These are phyloP conservation scores for Apantesis nais DNA, from an alignment of 2,888 invertebrate species.

Conservation along the genomic window DNA sequence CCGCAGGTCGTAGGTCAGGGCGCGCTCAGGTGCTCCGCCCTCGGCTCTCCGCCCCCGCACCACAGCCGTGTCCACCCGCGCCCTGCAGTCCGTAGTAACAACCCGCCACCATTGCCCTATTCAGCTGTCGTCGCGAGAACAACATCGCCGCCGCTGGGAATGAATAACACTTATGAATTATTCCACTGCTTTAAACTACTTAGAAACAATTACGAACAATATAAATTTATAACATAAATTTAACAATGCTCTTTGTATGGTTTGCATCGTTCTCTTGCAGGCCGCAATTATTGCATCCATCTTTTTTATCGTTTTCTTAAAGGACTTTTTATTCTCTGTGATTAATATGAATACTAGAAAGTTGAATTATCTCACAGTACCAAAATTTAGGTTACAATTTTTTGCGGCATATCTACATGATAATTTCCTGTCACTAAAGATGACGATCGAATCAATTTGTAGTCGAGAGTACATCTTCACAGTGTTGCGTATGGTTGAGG, in stretches of 20 bases:
- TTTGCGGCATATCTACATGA: constrained; percentile 60
- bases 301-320: constrained; percentile 42
- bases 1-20: constrained; percentile 85
- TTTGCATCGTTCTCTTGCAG: constrained; percentile 58
- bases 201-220: constrained; percentile 83
- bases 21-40: constrained; percentile 85
- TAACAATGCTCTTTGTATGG: constrained; percentile 74
- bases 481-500: constrained; percentile 58
- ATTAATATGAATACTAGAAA: constrained; percentile 53
- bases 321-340: constrained; percentile 34
- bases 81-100: constrained; percentile 56
- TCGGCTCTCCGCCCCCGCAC: constrained; percentile 55
- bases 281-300: constrained; percentile 39
- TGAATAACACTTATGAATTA: constrained; percentile 82
- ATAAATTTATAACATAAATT: constrained; percentile 77
- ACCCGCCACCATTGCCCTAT: constrained; percentile 80
- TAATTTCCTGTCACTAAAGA: constrained; percentile 76
- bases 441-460: constrained; percentile 77
- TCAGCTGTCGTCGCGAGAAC: constrained; percentile 80
- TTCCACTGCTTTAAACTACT: constrained; percentile 74
- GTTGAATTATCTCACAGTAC: constrained; percentile 43
- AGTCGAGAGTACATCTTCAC: constrained; percentile 54
- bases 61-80: constrained; percentile 52
- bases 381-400: constrained; percentile 54
- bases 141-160: constrained; percentile 74